A percentile compares a stretch with the other conserved stretches of the same genome.
These are phyloP conservation scores for Exocentrus adspersus DNA, from an alignment of 2,888 invertebrate genomes.

Conservation along the genomic window DNA sequence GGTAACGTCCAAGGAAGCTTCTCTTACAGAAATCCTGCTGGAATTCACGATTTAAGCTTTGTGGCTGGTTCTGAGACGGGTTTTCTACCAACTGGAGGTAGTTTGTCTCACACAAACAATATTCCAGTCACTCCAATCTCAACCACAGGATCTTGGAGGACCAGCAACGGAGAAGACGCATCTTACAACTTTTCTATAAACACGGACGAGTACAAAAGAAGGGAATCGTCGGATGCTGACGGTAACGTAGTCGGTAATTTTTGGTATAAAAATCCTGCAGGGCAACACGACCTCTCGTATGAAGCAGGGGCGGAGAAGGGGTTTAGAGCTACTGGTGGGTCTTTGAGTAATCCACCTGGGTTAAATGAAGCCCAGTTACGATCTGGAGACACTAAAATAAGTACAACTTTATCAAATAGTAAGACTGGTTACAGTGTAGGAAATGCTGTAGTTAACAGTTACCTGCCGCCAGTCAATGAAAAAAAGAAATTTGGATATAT, in stretches of 20 bases:
- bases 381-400: neutral
- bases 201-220: conserved; percentile 43
- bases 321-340: conserved; percentile 54
- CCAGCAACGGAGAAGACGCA: too few species aligned
- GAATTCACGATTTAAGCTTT: conserved; percentile 48
- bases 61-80: conserved; percentile 48
- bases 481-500: conserved; percentile 47
- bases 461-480: conserved; percentile 48
- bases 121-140: neutral
- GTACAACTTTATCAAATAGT: neutral
- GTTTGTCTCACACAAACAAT: conserved; percentile 50
- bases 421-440: conserved; percentile 14
- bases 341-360: conserved; percentile 50
- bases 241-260: conserved; percentile 51
- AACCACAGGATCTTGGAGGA: neutral
- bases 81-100: conserved; percentile 57
- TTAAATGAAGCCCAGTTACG: conserved; percentile 33
- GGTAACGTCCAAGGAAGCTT: conserved; percentile 52
- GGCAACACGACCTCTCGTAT: conserved; percentile 43
- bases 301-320: conserved; percentile 44
- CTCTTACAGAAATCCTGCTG: conserved; percentile 46
- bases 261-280: conserved; percentile 42
- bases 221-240: conserved; percentile 45
- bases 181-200: conserved; percentile 51
- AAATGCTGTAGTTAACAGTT: conserved; percentile 43